phyloP scores from a whole-genome alignment of 2,113 vertebrate genomes.

The Ascaphus truei region DNA sequence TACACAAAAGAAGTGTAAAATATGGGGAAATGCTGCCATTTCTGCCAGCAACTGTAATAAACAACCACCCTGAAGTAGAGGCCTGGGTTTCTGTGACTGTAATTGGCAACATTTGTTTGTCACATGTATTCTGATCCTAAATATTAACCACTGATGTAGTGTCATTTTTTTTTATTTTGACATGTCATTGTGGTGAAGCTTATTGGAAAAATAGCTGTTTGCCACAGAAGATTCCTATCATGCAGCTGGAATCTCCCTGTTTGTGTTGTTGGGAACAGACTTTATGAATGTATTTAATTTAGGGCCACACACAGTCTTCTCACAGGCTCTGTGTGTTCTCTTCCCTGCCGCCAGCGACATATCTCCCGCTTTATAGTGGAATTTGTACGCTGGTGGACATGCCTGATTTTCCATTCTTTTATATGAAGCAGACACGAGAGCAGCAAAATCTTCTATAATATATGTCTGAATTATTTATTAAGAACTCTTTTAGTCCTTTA shows the following conservation, averaged over 20 bases:
- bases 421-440: constrained; percentile 20
- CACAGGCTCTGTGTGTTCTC: constrained; percentile 9
- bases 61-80: not conserved
- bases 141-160: constrained; percentile 24
- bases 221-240: constrained; percentile 2
- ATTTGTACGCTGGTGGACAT: constrained; percentile 18
- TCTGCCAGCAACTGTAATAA: constrained; percentile 11
- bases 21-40: not conserved
- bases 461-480: constrained; percentile 11
- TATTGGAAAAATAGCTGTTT: not conserved
- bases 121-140: constrained; percentile 6
- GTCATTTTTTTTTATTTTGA: constrained; percentile 17
- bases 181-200: constrained; percentile 26
- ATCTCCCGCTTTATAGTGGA: constrained; percentile 3
- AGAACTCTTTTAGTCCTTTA: not conserved
- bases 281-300: constrained; percentile 22
- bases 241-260: constrained; percentile 6
- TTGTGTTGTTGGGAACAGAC: constrained; percentile 9
- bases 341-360: constrained; percentile 21
- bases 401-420: constrained; percentile 6
- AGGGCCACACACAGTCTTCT: constrained; percentile 17
- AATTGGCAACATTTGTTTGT: constrained; percentile 25
- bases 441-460: constrained; percentile 13
- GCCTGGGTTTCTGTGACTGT: not conserved
- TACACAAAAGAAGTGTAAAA: constrained; percentile 7